Evolutionary conservation across 2,797 vertebrate species (phyloP).

Genomic region (Enteromius fasciolatus): DNA sequence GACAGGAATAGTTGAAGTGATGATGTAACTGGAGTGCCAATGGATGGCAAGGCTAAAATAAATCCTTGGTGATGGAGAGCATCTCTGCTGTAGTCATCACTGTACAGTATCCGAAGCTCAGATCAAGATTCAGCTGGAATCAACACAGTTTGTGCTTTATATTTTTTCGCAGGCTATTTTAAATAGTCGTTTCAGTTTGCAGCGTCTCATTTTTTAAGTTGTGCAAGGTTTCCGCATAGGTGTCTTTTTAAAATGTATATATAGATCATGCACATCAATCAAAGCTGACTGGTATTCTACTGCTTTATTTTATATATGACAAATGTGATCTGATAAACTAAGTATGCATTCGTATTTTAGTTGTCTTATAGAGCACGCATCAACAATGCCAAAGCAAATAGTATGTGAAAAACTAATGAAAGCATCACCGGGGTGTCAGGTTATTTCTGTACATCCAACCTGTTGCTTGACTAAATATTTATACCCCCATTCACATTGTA

Average conservation of each 20-base stretch:
- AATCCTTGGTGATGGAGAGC: not conserved
- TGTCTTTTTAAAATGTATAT: not conserved
- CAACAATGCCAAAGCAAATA: not conserved
- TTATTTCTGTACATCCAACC: constrained; percentile 26
- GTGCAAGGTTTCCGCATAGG: not conserved
- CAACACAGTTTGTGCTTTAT: not conserved
- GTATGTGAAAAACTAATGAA: not conserved
- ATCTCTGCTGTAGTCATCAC: constrained; percentile 15
- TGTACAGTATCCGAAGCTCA: not conserved
- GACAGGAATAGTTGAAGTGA: constrained; percentile 6
- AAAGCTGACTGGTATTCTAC: not conserved
- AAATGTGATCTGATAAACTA: not conserved
- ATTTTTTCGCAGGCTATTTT: not conserved
- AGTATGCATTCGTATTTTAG: not conserved
- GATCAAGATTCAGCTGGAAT: not conserved
- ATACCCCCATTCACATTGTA: constrained; percentile 11
- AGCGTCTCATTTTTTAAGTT: not conserved
- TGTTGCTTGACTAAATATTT: constrained; percentile 35
- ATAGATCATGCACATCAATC: not conserved
- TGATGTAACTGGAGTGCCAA: constrained; percentile 34
- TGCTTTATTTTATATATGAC: not conserved
- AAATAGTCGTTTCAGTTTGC: not conserved
- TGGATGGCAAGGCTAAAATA: constrained; percentile 3
- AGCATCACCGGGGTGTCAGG: not conserved
- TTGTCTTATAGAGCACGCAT: not conserved